Base-by-base conservation (phyloP, 1,140 invertebrate genomes). In the Drosophila rufa region DNA sequence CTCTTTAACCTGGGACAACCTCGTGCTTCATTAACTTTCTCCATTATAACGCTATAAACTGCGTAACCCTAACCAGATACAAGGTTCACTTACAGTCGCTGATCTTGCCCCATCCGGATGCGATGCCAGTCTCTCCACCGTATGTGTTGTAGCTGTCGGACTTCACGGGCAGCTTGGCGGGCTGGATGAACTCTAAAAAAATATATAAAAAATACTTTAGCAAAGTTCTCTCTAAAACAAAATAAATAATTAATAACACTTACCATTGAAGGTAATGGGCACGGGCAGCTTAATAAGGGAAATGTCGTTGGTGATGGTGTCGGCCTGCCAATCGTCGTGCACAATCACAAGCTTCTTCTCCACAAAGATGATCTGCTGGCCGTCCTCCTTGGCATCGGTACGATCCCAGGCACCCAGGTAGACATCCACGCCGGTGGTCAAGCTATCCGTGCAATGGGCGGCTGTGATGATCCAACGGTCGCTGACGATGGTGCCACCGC, bases 401-500 rank as follows among this genome's bases (percentile, higher is more conserved):
- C 79, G 90, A 66, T 91, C 69, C 53, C 59, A 82, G 51, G 87
- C 79, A 17, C 87, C 87, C 78, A 91, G 38, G 22, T 86, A 84
- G 61, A 91, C 89, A 70, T 91, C 89, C 33, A 90, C 87, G 11
- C 83, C 83, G 27, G 70, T 89, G 59, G 66, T 94, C 93, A 90
- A 8, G 7, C 56, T 51, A 14, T 93, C 93, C 55, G 93, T 93
- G 81, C 95, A 96, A 74, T 96, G 95, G 11, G 94, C 95, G 6
- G 95, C 95, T 6, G 94, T 94, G n/a, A 96, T 60, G 12, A 95
- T 87, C 93, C 94, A 95, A 19, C 93, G 70, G 25, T 92, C 65
- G 57, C 92, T 93, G 46, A 95, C 93, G 56, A 96, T 67, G 47
- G 94, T 94, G 14, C 94, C 95, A 3, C 95, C 95, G 80, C 95